Conservation (phyloP, 2,888 invertebrate species). For the Pristionchus fissidentatus region DNA sequence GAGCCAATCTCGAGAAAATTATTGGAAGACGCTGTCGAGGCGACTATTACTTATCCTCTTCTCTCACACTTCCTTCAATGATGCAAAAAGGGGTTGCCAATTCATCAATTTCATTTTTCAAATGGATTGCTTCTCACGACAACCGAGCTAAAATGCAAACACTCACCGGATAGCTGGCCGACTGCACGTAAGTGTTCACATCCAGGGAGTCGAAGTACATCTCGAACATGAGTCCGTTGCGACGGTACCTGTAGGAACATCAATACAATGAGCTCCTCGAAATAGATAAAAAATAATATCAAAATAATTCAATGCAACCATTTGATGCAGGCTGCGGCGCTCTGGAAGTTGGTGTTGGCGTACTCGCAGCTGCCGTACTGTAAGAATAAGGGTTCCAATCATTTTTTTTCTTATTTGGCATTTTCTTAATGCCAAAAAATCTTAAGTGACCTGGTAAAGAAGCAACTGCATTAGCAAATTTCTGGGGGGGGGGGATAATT, state of each 20-base stretch:
- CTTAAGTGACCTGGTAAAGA: too few relatives aligned
- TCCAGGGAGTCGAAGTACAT: conserved; percentile 22
- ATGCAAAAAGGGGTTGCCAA: too few relatives aligned
- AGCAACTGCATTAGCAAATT: too few relatives aligned
- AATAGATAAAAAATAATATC: background rate
- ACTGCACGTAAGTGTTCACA: conserved; percentile 1
- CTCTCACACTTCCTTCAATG: too few relatives aligned
- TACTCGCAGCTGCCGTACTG: conserved; percentile 42
- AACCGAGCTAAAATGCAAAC: too few relatives aligned
- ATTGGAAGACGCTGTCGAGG: too few relatives aligned
- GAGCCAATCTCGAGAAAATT: background rate
- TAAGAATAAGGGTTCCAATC: background rate
- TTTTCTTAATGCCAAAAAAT: too few relatives aligned
- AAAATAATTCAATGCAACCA: background rate
- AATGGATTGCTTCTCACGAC: too few relatives aligned
- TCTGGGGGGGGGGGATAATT: too few relatives aligned
- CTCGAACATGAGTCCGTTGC: background rate
- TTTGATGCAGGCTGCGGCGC: background rate
- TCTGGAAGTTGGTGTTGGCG: conserved; percentile 18
- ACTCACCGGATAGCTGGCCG: background rate
- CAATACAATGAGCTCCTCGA: background rate
- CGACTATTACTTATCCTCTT: too few relatives aligned
- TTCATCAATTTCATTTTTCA: too few relatives aligned
- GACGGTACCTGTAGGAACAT: background rate
- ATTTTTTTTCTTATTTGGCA: background rate